Evolutionary conservation across 2,797 vertebrate genomes (phyloP).

Genomic region (Oryzias dopingdopingensis): DNA sequence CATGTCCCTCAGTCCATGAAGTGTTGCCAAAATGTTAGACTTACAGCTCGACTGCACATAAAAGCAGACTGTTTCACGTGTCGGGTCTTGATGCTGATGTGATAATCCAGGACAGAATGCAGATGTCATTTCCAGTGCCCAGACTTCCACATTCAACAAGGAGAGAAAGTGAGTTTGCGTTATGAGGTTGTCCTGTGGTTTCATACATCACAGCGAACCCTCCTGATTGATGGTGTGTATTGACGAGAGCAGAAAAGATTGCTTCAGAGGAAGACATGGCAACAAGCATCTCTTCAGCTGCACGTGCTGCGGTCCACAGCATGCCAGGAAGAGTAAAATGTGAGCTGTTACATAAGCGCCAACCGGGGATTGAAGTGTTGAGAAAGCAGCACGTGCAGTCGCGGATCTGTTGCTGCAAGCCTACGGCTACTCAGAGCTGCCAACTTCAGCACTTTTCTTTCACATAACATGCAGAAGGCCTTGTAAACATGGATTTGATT

Average conservation of each 20-base stretch:
- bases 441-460: neutral
- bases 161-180: neutral
- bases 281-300: constrained; percentile 47
- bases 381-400: constrained; percentile 39
- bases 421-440: constrained; percentile 5
- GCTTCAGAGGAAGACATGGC: constrained; percentile 32
- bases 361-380: constrained; percentile 40
- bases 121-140: constrained; percentile 6
- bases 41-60: constrained; percentile 1
- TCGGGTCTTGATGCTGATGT: neutral
- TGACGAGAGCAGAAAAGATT: constrained; percentile 30
- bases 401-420: constrained; percentile 5
- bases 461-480: neutral
- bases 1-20: constrained; percentile 6
- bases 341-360: constrained; percentile 60
- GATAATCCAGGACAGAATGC: neutral
- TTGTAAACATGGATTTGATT: too few species aligned
- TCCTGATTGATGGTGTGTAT: constrained; percentile 26
- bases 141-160: constrained; percentile 1
- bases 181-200: constrained; percentile 26
- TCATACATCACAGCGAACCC: constrained; percentile 36
- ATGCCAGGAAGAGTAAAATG: constrained; percentile 30
- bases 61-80: neutral
- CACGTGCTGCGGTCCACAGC: constrained; percentile 47
- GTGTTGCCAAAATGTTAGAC: constrained; percentile 2